Base-by-base conservation (phyloP, 1,140 invertebrate genomes). In the Lasioglossum baleicum region DNA sequence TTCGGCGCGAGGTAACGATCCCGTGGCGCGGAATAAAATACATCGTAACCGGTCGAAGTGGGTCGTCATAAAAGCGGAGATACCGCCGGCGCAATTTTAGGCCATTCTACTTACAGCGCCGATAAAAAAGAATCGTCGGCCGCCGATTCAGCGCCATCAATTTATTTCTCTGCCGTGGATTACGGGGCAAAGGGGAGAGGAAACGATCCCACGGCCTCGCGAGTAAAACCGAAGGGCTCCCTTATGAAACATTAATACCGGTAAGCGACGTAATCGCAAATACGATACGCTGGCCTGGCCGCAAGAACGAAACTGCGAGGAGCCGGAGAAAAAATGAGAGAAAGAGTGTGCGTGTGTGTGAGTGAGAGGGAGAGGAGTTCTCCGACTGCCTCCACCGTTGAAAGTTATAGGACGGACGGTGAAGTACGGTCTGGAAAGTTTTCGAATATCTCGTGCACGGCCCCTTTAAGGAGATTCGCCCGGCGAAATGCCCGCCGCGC, bases 401-500 rank as follows among this genome's bases (percentile, higher is more conserved):
- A 72, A 71, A 53, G 70, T 74, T 72, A 56, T 15, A 66, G 42
- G 13, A n/a, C 68, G 53, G 31, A 44, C 15, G 40, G 11, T 35
- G 71, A 74, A 70, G 67, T 31, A 56, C 51, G 35, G 74, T 70
- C 73, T 69, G 60, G 73, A 81, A 81, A 81, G 74, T 76, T 76
- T 78, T 31, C 58, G 58, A 81, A 69, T 64, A 76, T 69, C 64
- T 42, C 44, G 17, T 17, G 71, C 7, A 7, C 35, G 13, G 8
- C 22, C 51, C 53, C 40, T 67, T 53, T 80, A 60, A 65, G 15
- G 61, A 48, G 77, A 80, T 74, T 26, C n/a, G 51, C 26, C 5
- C 13, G 51, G 22, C 8, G 48, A 60, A 66, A 66, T 53, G 61
- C 20, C 35, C 13, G 61, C 31, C n/a, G 65, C n/a, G n/a, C n/a